These are phyloP conservation scores for Sorex araneus DNA, from an alignment of 2,113 vertebrate species.

Conservation along the genomic window DNA sequence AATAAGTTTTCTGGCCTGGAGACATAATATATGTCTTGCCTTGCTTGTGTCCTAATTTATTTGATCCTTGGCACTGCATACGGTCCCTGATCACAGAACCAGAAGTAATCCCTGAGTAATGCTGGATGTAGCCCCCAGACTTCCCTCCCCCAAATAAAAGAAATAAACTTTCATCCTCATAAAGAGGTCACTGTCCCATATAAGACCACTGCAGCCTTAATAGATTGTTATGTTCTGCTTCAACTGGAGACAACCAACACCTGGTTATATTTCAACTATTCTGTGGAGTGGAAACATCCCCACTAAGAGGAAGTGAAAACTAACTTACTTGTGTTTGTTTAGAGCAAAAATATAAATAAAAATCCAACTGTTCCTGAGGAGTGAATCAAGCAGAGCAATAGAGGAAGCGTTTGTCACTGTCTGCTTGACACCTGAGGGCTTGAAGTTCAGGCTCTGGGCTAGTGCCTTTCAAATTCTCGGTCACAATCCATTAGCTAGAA, in stretches of 20 bases:
- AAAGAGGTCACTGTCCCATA: neutral
- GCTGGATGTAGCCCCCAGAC: too few species aligned
- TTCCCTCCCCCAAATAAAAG: too few species aligned
- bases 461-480: neutral
- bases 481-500: neutral
- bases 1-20: too few species aligned
- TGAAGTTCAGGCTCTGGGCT: neutral
- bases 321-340: neutral
- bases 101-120: too few species aligned
- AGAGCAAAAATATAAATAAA: neutral
- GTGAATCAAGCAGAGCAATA: neutral
- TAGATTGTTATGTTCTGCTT: neutral
- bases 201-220: neutral
- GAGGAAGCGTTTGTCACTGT: neutral
- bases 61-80: too few species aligned
- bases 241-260: neutral
- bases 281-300: neutral
- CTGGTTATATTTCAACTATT: neutral
- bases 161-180: neutral
- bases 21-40: too few species aligned
- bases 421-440: neutral
- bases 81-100: too few species aligned
- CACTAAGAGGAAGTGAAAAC: neutral
- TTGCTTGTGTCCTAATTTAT: too few species aligned
- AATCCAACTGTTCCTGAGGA: neutral